phyloP scores from a whole-genome alignment of 2,797 vertebrate species.

The Manis javanica region DNA sequence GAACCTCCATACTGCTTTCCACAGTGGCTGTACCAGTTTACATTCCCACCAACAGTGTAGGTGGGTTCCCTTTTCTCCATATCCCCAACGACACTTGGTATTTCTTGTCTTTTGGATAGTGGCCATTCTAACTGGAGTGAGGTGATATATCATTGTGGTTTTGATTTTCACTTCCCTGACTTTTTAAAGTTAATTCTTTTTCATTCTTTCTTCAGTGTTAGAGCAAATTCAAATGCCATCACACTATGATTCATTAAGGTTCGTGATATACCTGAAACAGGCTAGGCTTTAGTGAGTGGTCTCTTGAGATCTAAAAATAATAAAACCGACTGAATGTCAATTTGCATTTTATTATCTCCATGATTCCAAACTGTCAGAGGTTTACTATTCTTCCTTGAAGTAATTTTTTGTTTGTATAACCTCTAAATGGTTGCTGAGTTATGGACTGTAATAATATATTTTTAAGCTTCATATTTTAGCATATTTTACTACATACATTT shows the following conservation, averaged over 20 bases:
- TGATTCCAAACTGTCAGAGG: not conserved
- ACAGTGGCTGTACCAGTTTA: no score
- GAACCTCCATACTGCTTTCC: no score
- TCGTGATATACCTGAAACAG: not conserved
- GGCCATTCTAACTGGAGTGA: no score
- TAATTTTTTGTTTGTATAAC: not conserved
- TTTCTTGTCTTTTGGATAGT: no score
- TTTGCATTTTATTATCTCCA: not conserved
- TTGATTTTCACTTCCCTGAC: no score
- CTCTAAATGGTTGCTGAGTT: not conserved
- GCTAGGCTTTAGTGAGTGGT: rapidly evolving
- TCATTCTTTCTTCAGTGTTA: not conserved
- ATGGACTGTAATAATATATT: not conserved
- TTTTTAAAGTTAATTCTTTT: not conserved
- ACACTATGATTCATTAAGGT: not conserved
- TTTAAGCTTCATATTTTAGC: not conserved
- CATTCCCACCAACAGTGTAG: no score
- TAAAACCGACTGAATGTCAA: not conserved
- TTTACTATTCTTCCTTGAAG: not conserved
- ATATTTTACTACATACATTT: not conserved
- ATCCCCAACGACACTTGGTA: no score
- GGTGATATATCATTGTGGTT: no score
- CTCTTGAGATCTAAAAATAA: not conserved
- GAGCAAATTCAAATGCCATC: not conserved
- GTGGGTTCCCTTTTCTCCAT: no score